A percentile compares a stretch with the other conserved stretches of the same genome.
Evolutionary conservation across 2,113 vertebrate genomes (phyloP).

Genomic region (Heloderma charlesbogerti): DNA sequence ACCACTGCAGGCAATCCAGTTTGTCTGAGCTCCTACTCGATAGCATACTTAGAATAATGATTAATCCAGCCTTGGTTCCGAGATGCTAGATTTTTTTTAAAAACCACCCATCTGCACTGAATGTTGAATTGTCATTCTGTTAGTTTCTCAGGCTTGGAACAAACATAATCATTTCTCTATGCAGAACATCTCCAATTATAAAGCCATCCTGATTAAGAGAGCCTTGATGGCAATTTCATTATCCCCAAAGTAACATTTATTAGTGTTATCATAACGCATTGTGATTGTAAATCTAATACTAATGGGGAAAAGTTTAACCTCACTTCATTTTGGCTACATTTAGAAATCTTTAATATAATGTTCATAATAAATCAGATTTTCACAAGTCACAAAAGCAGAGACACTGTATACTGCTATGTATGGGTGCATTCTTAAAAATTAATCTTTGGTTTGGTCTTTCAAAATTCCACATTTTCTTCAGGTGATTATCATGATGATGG

Average conservation of each 20-base stretch:
- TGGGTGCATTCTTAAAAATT: conserved; percentile 58
- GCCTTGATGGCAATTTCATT: conserved; percentile 74
- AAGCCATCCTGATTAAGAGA: conserved; percentile 69
- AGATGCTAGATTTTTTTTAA: neutral
- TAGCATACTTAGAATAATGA: neutral
- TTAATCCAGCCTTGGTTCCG: rapidly evolving
- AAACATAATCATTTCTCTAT: neutral
- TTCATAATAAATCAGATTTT: conserved; percentile 78
- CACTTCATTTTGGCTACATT: conserved; percentile 70
- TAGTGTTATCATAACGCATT: conserved; percentile 71
- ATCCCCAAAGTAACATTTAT: conserved; percentile 80
- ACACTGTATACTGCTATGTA: conserved; percentile 16
- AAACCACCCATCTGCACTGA: neutral
- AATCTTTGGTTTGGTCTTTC: conserved; percentile 65
- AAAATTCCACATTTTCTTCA: conserved; percentile 68
- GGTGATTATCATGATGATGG: conserved; percentile 69
- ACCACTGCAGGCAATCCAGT: neutral
- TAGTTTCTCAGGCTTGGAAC: conserved; percentile 12
- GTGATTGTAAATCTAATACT: conserved; percentile 73
- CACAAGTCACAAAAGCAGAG: conserved; percentile 66
- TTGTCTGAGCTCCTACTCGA: neutral
- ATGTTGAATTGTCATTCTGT: rapidly evolving
- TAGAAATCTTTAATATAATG: conserved; percentile 69
- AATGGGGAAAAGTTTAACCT: conserved; percentile 77
- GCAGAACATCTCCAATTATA: conserved; percentile 63